Evolutionary conservation across 2,113 vertebrate genomes (phyloP).

Genomic region (Ctenodactylus gundi): DNA sequence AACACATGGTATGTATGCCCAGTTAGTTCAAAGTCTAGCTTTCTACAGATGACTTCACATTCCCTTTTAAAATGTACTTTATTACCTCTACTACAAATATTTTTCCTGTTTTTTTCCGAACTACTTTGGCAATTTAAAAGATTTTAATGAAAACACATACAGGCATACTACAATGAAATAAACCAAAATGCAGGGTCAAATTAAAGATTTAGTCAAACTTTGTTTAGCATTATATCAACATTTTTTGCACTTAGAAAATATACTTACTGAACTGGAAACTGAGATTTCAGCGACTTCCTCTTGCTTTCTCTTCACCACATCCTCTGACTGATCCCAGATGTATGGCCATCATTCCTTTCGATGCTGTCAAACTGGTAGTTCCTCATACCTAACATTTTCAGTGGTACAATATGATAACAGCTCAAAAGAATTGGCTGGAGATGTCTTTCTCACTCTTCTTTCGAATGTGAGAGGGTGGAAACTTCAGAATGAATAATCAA

Average conservation of each 20-base stretch:
- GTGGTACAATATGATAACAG: neutral
- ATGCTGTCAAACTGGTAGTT: neutral
- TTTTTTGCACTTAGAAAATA: neutral
- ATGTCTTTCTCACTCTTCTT: neutral
- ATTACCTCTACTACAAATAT: neutral
- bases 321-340: rapidly evolving
- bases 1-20: conserved; percentile 49
- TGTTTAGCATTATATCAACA: neutral
- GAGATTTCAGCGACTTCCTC: neutral
- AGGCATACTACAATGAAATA: neutral
- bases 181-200: neutral
- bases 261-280: neutral
- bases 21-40: conserved; percentile 55
- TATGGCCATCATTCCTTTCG: neutral
- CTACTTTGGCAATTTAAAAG: neutral
- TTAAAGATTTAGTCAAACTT: neutral
- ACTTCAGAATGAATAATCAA: neutral
- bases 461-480: neutral
- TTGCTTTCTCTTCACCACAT: neutral
- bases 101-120: neutral
- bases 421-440: neutral
- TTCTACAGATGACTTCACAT: conserved; percentile 36
- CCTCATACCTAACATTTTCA: neutral
- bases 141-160: neutral
- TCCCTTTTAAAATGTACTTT: neutral